Evolutionary conservation across 1,140 invertebrate genomes (phyloP).

Genomic region (Brachionus koreanus): DNA sequence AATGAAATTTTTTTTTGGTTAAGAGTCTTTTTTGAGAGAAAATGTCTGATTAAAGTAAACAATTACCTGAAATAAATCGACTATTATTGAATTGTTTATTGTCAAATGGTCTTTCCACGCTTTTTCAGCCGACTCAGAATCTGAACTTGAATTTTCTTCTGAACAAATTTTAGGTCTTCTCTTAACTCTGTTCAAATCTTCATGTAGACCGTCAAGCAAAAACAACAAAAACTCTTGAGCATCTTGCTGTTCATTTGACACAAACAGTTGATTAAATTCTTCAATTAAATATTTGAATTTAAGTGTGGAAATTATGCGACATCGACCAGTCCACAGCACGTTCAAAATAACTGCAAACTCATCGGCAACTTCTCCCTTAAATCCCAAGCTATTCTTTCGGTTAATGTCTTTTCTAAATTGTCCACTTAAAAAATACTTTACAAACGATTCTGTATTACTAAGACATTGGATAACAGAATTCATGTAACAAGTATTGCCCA

Average conservation of each 20-base stretch:
- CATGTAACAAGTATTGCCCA: conserved; percentile 45
- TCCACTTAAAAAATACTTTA: conserved; percentile 25
- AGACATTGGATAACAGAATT: conserved; percentile 46
- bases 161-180: background rate
- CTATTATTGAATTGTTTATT: conserved; percentile 67
- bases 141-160: background rate
- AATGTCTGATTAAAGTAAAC: no score
- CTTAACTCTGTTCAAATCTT: conserved; percentile 67
- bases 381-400: conserved; percentile 19
- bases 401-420: conserved; percentile 30
- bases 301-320: background rate
- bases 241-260: conserved; percentile 81
- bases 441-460: background rate
- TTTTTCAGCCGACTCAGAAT: conserved; percentile 58
- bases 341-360: conserved; percentile 12
- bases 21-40: no score
- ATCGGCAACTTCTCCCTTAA: background rate
- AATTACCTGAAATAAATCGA: conserved; percentile 64
- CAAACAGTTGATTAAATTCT: conserved; percentile 62
- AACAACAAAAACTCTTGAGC: conserved; percentile 89
- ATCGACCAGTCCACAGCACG: background rate
- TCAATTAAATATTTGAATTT: conserved; percentile 9
- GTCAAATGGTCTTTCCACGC: conserved; percentile 65
- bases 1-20: no score
- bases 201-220: conserved; percentile 82